Base-by-base conservation (phyloP, 1,140 invertebrate genomes). In the Bombyx mori region DNA sequence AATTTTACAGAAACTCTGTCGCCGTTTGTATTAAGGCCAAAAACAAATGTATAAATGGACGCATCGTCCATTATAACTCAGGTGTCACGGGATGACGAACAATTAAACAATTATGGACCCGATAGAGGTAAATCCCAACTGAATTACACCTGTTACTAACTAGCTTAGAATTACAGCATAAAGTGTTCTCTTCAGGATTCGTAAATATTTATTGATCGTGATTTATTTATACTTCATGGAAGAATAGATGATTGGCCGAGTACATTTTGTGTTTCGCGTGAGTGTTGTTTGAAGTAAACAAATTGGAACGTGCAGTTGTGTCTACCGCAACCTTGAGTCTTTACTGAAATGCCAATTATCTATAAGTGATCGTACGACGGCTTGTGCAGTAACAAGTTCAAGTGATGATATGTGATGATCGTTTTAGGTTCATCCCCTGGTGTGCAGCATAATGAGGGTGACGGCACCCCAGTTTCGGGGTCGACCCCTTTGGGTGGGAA, bases 1-100 rank as follows among this genome's bases (percentile, higher is more conserved):
- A 83, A 77, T 84, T 80, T 74, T 73, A 79, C 71, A 82, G 78
- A 82, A 82, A 79, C 77, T 73, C 69, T 69, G 73, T 86, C 82
- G 81, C 86, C 82, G 81, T 82, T 86, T 81, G 71, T 81, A 75
- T 77, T 79, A 82, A 73, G 86, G 75, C 82, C 69, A 77, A 81
- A 80, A 88, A 82, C 83, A 86, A 87, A 88, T 88, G 86, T 86
- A 86, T 88, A 88, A 88, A 98, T 97, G 96, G 96, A 97, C 95
- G 95, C 95, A 93, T 95, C 96, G 94, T 97, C 96, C 93, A 97
- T 98, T 92, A 97, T 97, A 89, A 97, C 96, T 89, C 96, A 97
- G 93, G 96, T 97, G 91, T 95, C 93, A 90, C 93, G 95, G 90
- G 96, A 98, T 93, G 96, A 97, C 91, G 96, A 97, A 91, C 94